phyloP scores from a whole-genome alignment of 2,888 invertebrate genomes.

The Drosophila seclusa region DNA sequence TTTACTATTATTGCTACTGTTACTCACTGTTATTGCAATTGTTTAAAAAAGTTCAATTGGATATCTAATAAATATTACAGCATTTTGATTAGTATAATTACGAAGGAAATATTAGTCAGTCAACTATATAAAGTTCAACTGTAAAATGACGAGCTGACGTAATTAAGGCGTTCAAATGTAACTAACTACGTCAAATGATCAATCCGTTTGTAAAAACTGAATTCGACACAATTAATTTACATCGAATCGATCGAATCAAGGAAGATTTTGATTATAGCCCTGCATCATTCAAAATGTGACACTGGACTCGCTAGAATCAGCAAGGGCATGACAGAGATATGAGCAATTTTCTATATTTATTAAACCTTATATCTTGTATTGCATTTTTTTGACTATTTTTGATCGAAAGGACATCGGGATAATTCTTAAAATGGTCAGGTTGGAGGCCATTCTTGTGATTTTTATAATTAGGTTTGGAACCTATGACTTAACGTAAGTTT shows the following conservation, averaged over 20 bases:
- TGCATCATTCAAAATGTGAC: not conserved
- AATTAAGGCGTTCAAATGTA: not conserved
- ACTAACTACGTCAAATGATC: not conserved
- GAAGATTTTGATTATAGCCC: not conserved
- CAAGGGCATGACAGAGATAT: not conserved
- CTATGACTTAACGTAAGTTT: not conserved
- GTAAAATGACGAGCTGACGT: not conserved
- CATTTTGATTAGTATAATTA: not conserved
- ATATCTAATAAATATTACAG: not conserved
- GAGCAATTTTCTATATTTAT: not conserved
- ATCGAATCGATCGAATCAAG: not conserved
- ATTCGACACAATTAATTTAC: not conserved
- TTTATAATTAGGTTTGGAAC: not conserved
- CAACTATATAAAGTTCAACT: not conserved
- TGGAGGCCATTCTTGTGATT: not conserved
- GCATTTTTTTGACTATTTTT: not conserved
- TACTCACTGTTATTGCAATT: not conserved
- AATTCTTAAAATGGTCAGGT: not conserved
- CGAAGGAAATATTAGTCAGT: not conserved
- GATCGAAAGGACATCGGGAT: not conserved
- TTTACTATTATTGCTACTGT: too few species aligned
- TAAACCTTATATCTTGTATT: not conserved
- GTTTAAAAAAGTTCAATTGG: not conserved
- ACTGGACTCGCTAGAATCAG: not conserved
- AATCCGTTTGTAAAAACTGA: not conserved